phyloP scores from a whole-genome alignment of 2,113 vertebrate genomes.

The Gambusia affinis region DNA sequence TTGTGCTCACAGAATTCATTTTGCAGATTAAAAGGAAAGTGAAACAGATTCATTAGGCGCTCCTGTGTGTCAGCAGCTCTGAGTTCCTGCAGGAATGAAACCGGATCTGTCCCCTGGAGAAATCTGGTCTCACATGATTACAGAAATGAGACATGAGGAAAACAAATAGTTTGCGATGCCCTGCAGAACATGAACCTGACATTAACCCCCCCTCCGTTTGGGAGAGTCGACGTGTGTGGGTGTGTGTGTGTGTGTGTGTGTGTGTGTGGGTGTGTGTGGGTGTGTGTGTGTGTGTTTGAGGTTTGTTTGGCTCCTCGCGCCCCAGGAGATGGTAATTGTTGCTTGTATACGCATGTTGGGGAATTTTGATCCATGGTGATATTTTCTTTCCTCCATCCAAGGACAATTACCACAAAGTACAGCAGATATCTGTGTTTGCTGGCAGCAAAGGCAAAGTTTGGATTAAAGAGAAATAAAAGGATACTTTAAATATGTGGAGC shows the following conservation, averaged over 20 bases:
- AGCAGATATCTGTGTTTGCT: slow-evolving; percentile 62
- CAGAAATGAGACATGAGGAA: slow-evolving; percentile 60
- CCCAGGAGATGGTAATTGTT: slow-evolving; percentile 68
- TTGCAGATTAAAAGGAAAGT: slow-evolving; percentile 26
- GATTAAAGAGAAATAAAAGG: slow-evolving; percentile 65
- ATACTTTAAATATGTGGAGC: slow-evolving; percentile 53
- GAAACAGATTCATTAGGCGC: slow-evolving; percentile 28
- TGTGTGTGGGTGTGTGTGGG: slow-evolving; percentile 26
- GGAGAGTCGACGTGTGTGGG: slow-evolving; percentile 30
- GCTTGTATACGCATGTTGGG: slow-evolving; percentile 71
- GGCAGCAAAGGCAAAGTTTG: slow-evolving; percentile 65
- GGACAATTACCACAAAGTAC: slow-evolving; percentile 64
- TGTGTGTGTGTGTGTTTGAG: slow-evolving; percentile 44
- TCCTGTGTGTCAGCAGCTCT: neutral
- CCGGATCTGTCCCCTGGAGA: slow-evolving; percentile 34
- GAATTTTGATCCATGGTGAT: slow-evolving; percentile 67
- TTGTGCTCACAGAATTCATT: slow-evolving; percentile 10
- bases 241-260: slow-evolving; percentile 27
- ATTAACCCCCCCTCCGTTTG: slow-evolving; percentile 4
- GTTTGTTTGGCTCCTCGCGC: slow-evolving; percentile 63
- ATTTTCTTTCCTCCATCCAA: slow-evolving; percentile 67
- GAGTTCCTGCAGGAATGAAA: slow-evolving; percentile 35
- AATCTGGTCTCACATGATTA: slow-evolving; percentile 64
- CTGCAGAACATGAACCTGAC: slow-evolving; percentile 46
- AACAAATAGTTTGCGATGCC: slow-evolving; percentile 63